Base-by-base conservation (phyloP, 1,140 invertebrate species). In the Ostrea denselamellosa region DNA sequence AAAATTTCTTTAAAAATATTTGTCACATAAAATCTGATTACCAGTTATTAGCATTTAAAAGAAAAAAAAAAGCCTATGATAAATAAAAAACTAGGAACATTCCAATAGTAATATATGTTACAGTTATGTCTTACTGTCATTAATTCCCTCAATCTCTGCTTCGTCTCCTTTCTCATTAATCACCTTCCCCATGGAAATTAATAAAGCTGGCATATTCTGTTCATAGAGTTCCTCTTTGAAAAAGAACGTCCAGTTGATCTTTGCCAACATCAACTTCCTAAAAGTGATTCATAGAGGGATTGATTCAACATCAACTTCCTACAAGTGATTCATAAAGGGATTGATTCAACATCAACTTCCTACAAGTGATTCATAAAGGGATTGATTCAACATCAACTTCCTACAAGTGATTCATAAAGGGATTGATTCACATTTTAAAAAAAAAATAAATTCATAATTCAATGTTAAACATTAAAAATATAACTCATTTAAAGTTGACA, bases 161-260 rank as follows among this genome's bases (percentile, higher is more conserved):
- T 58, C 83, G 22, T 83, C 82, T 83, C 34, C 52, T 58, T 85
- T 85, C 10, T 34, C 34, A 34, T 88, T 53, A 54, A 91, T 84
- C 19, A 90, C 90, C 25, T 83, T 58, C 28, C 77, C 81, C 34
- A 93, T 92, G 53, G 90, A 89, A 19, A 68, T 77, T 3, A 92
- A 87, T 14, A 93, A 81, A 65, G 71, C 86, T 17, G 65, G 77
- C 56, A 92, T 86, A 28, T 89, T 92, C 62, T 86, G 71, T 19
- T 88, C 90, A 90, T 87, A 93, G 19, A 91, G 68, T 34, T 91
- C 91, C 0, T 88, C 77, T 68, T 91, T 92, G 22, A 91, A 89
- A 71, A 93, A 91, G 81, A 93, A 93, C 56, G 90, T 92, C 93
- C 93, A 93, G 86, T 93, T 93, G 56, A 93, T 93, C 86, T 92